Conservation (phyloP, 2,113 vertebrate genomes). For the Phrynosoma platyrhinos region DNA sequence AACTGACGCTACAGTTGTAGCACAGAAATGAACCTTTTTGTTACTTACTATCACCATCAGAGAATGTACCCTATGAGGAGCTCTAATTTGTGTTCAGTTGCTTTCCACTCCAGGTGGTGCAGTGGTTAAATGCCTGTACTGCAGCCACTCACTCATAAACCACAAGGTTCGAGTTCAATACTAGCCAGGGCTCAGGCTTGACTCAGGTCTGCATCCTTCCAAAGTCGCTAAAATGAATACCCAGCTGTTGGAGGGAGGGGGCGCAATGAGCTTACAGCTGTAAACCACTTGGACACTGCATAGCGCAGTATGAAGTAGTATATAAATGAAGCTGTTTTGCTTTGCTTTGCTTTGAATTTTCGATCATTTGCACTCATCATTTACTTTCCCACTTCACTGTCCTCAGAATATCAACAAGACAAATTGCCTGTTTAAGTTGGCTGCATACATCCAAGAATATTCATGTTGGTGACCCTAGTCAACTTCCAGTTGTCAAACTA, state of each 20-base stretch:
- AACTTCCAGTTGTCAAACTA: not conserved
- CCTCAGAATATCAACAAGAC: not conserved
- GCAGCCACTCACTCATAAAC: too few species aligned
- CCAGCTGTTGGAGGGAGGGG: too few species aligned
- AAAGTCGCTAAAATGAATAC: too few species aligned
- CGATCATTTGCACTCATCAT: not conserved
- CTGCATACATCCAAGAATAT: not conserved
- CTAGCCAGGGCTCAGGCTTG: too few species aligned
- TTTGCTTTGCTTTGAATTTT: not conserved
- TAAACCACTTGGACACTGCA: too few species aligned
- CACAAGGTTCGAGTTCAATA: too few species aligned
- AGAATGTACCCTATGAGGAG: not conserved
- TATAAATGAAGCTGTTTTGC: too few species aligned
- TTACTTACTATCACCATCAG: not conserved
- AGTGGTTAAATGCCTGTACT: too few species aligned
- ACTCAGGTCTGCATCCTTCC: too few species aligned
- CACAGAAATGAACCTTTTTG: not conserved
- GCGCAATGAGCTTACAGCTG: too few species aligned
- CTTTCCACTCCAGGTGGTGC: not conserved
- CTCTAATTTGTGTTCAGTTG: not conserved
- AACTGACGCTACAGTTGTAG: not conserved
- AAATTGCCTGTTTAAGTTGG: not conserved
- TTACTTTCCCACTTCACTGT: not conserved
- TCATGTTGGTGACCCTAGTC: not conserved
- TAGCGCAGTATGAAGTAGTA: too few species aligned